Percentiles rank a stretch among this genome's conserved stretches.
These are phyloP conservation scores for Vulpes vulpes DNA, from an alignment of 2,113 vertebrate genomes.

Conservation along the genomic window DNA sequence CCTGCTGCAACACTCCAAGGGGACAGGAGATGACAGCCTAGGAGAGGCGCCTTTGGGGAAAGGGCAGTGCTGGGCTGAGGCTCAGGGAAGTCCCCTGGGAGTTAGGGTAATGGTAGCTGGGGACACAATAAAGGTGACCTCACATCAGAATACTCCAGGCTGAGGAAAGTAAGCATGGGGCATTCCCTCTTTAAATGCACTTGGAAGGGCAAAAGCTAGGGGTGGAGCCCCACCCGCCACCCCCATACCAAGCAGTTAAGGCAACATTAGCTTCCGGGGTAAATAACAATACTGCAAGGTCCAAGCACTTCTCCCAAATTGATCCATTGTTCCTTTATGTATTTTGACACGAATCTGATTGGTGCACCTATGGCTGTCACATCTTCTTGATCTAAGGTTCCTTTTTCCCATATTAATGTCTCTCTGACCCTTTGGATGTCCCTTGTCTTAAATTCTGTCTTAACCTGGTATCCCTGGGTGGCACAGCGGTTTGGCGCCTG, in stretches of 20 bases:
- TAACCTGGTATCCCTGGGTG: not conserved
- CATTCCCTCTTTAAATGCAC: not conserved
- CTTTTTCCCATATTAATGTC: not conserved
- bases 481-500: too few relatives aligned
- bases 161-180: not conserved
- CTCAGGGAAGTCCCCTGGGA: not conserved
- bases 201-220: not conserved
- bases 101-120: not conserved
- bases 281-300: not conserved
- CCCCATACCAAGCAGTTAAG: not conserved
- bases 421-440: not conserved
- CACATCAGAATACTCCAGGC: not conserved
- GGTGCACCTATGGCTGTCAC: not conserved
- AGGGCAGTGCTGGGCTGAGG: not conserved
- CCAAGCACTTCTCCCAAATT: not conserved
- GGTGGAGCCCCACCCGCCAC: not conserved
- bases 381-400: not conserved
- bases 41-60: not conserved
- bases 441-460: not conserved
- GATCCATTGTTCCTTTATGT: not conserved
- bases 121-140: not conserved
- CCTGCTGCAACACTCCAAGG: not conserved
- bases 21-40: not conserved
- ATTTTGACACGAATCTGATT: not conserved
- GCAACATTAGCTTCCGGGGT: not conserved